Percentiles rank a stretch among this genome's conserved stretches.
Conservation (phyloP, 2,888 invertebrate genomes). For the Callinectes sapidus region DNA sequence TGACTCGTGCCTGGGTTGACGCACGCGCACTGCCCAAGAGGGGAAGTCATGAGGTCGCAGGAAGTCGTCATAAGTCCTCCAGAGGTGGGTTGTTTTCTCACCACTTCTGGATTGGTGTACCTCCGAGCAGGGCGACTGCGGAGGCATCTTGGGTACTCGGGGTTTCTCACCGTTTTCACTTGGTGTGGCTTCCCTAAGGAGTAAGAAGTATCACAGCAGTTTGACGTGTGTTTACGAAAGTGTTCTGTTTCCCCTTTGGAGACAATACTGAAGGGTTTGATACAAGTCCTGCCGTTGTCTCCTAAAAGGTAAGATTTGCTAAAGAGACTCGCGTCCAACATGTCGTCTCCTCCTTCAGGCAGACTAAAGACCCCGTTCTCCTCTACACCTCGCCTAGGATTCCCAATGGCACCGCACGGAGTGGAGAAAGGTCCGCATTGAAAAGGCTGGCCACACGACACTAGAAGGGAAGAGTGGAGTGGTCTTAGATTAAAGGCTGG, state of each 20-base stretch:
- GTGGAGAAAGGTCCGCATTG: slow-evolving; percentile 54
- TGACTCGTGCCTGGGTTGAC: slow-evolving; percentile 56
- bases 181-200: slow-evolving; percentile 1
- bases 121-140: slow-evolving; percentile 43
- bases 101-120: slow-evolving; percentile 53
- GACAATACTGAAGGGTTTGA: slow-evolving; percentile 35
- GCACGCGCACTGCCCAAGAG: slow-evolving; percentile 51
- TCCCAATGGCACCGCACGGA: slow-evolving; percentile 36
- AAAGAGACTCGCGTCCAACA: neutral
- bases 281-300: neutral
- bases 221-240: neutral
- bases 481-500: slow-evolving; percentile 38
- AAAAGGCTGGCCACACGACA: slow-evolving; percentile 38
- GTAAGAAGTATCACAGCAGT: slow-evolving; percentile 37
- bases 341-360: slow-evolving; percentile 10
- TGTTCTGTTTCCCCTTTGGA: neutral
- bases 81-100: slow-evolving; percentile 55
- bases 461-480: slow-evolving; percentile 49
- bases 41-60: slow-evolving; percentile 49
- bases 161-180: slow-evolving; percentile 22
- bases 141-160: slow-evolving; percentile 32
- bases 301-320: neutral
- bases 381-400: neutral
- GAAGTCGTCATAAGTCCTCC: slow-evolving; percentile 45
- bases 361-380: slow-evolving; percentile 47